Base-by-base conservation (phyloP, 92 coral and sea anemone species). In the Parazoanthus atlanticus region DNA sequence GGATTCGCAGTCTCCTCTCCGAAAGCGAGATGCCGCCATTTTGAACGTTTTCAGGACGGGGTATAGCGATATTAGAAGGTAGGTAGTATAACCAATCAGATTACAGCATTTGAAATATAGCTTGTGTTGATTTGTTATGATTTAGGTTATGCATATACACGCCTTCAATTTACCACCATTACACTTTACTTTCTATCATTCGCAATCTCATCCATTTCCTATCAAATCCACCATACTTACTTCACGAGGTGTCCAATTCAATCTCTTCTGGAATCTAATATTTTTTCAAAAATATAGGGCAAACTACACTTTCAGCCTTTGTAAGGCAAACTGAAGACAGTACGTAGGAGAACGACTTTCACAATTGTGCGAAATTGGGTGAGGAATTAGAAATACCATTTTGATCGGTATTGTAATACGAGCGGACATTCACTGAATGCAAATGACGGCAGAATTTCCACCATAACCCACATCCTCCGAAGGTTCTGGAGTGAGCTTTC, bases 401-500 rank as follows among this genome's bases (percentile, higher is more conserved):
- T 6, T 64, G 49, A 40, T 65, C 32, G 34, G 29, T 33, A 40
- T 82, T n/a, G 47, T n/a, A 40, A 74, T 75, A 32, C 3, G 26
- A 1, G 36, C 1, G 79, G 82, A 26, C 66, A 84, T 84, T 31
- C 85, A 81, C 54, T 84, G 58, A 71, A 84, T 30, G 34, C 77
- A 84, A 70, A 84, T 84, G 5, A 84, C 87, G 41, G 75, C 41
- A 12, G 86, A 23, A 34, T 40, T 67, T 3, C 89, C 86, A 54
- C 64, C 73, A 43, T 54, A 52, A 13, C 86, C 91, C 41, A 73
- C 80, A 19, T 67, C 80, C 5, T 88, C 89, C 11, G 76, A 78
- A 3, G 85, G 92, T 3, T 92, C 82, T 33, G 96, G 93, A 23
- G 96, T 86, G 33, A 96, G 95, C 25, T 90, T 84, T 58, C 94